phyloP scores from a whole-genome alignment of 2,113 vertebrate species.

The Caretta caretta region DNA sequence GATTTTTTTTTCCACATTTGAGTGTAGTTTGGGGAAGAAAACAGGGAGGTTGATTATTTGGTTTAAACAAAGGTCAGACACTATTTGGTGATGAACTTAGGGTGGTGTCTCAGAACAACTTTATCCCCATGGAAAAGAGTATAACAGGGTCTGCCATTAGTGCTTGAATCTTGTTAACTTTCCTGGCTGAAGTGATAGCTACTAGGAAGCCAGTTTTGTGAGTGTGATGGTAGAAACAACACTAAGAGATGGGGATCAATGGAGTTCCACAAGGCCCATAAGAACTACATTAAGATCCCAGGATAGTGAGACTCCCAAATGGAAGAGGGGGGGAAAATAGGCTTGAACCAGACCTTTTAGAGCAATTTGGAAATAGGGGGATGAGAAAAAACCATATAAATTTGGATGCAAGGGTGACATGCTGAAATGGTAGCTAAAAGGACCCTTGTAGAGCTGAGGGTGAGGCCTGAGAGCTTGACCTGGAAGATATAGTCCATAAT shows the following conservation, averaged over 20 bases:
- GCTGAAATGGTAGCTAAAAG: neutral
- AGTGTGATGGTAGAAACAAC: neutral
- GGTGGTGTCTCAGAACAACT: neutral
- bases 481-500: neutral
- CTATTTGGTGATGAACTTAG: neutral
- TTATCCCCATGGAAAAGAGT: neutral
- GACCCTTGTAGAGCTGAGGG: neutral
- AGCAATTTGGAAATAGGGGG: neutral
- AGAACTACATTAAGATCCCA: neutral
- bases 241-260: neutral
- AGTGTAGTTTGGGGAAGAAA: neutral
- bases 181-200: neutral
- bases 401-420: neutral
- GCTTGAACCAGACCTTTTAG: neutral
- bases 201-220: neutral
- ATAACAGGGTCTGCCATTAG: neutral
- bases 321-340: neutral
- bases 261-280: neutral
- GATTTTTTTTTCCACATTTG: neutral
- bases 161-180: neutral
- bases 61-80: neutral
- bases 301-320: accelerated
- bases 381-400: neutral
- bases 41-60: neutral
- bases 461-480: neutral